phyloP scores from a whole-genome alignment of 1,140 invertebrate genomes.

The Bombus confusus region DNA sequence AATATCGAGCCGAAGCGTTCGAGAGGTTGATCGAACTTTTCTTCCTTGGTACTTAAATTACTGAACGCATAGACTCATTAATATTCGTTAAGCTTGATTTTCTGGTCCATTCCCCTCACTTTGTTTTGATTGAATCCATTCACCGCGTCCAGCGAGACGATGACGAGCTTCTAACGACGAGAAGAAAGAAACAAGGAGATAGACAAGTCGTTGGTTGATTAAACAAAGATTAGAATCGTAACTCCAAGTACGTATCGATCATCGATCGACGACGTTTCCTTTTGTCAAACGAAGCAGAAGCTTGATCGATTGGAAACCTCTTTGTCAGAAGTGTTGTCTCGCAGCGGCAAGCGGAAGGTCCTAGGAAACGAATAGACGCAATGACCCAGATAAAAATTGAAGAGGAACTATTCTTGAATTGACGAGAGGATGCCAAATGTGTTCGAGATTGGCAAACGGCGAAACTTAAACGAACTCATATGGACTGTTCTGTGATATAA shows the following conservation, averaged over 20 bases:
- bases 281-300: too few relatives aligned
- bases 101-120: conserved; percentile 30
- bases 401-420: conserved; percentile 5
- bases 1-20: background rate
- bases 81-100: conserved; percentile 51
- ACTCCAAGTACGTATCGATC: background rate
- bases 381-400: conserved; percentile 20
- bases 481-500: background rate
- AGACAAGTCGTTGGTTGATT: background rate
- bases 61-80: conserved; percentile 23
- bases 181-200: background rate
- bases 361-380: conserved; percentile 1
- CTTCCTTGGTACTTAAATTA: conserved; percentile 27
- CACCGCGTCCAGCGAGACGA: background rate
- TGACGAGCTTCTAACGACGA: background rate
- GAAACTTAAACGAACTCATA: background rate
- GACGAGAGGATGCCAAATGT: background rate
- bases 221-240: background rate
- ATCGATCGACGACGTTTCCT: background rate
- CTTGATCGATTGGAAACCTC: background rate
- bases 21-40: background rate
- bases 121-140: conserved; percentile 21
- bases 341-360: background rate
- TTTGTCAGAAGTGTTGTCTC: background rate
- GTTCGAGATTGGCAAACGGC: background rate